Percentiles rank a stretch among this genome's conserved stretches.
phyloP scores from a whole-genome alignment of 2,888 invertebrate species.

The Calameuta filiformis region DNA sequence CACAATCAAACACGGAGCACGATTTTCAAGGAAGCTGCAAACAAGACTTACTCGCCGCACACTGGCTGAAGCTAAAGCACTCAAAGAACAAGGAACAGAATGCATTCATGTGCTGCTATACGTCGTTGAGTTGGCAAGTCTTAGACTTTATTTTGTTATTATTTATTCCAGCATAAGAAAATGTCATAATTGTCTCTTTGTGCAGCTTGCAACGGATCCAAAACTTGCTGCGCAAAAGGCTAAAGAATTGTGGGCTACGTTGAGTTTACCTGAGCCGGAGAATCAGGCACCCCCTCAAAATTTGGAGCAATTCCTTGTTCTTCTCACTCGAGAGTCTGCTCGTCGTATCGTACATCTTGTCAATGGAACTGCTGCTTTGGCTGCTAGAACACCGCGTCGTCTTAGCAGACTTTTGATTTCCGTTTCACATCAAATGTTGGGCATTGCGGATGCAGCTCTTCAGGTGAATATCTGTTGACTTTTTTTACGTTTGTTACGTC shows the following conservation, averaged over 20 bases:
- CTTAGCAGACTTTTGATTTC: conserved; percentile 44
- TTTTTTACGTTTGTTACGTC: conserved; percentile 9
- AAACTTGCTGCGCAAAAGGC: conserved; percentile 79
- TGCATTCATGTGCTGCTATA: conserved; percentile 82
- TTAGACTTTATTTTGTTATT: background rate
- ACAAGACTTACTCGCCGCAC: conserved; percentile 81
- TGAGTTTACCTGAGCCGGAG: conserved; percentile 84
- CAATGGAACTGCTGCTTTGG: conserved; percentile 74
- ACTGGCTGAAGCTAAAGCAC: conserved; percentile 81
- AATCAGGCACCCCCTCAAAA: conserved; percentile 85
- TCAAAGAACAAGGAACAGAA: conserved; percentile 81
- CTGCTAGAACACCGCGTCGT: conserved; percentile 71
- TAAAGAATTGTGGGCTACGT: conserved; percentile 75
- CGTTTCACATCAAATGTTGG: conserved; percentile 69
- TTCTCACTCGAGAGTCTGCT: conserved; percentile 82
- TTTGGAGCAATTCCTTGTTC: conserved; percentile 80
- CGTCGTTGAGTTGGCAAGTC: conserved; percentile 80
- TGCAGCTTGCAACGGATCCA: conserved; percentile 82
- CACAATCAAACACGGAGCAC: conserved; percentile 82
- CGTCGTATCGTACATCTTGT: conserved; percentile 82
- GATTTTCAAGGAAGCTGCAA: conserved; percentile 81
- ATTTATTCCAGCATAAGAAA: background rate
- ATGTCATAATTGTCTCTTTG: conserved; percentile 17
- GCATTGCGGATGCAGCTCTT: conserved; percentile 73
- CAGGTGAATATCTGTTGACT: conserved; percentile 68